Percentiles rank a stretch among this genome's conserved stretches.
phyloP scores from a whole-genome alignment of 2,797 vertebrate species.

The Valencia hispanica region DNA sequence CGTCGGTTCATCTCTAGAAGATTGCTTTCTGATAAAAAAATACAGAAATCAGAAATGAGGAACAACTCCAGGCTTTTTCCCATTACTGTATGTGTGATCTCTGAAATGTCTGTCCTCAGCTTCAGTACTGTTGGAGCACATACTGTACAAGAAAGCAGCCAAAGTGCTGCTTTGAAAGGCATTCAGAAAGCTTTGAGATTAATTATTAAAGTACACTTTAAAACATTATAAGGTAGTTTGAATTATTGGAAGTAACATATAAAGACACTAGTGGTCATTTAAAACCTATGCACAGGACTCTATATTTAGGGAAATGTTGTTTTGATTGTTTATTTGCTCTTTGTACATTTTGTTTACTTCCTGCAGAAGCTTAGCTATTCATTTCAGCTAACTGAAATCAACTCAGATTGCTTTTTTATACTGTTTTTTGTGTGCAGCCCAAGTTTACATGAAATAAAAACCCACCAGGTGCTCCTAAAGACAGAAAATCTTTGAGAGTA shows the following conservation, averaged over 20 bases:
- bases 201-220: background rate
- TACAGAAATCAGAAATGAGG: too few relatives aligned
- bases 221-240: background rate
- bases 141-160: background rate
- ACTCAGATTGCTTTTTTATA: background rate
- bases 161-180: background rate
- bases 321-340: background rate
- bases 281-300: background rate
- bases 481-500: background rate
- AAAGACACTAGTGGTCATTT: background rate
- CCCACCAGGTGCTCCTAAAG: background rate
- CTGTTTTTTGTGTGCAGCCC: background rate
- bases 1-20: too few relatives aligned
- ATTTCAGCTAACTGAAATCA: background rate
- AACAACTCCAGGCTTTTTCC: too few relatives aligned
- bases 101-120: too few relatives aligned
- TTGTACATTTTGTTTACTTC: background rate
- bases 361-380: background rate
- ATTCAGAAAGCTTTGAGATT: background rate
- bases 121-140: too few relatives aligned
- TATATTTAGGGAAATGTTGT: background rate
- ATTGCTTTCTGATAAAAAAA: too few relatives aligned
- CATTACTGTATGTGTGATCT: too few relatives aligned
- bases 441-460: background rate
- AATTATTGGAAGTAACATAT: background rate